Base-by-base conservation (phyloP, 2,888 invertebrate genomes). In the Aradus depressus region DNA sequence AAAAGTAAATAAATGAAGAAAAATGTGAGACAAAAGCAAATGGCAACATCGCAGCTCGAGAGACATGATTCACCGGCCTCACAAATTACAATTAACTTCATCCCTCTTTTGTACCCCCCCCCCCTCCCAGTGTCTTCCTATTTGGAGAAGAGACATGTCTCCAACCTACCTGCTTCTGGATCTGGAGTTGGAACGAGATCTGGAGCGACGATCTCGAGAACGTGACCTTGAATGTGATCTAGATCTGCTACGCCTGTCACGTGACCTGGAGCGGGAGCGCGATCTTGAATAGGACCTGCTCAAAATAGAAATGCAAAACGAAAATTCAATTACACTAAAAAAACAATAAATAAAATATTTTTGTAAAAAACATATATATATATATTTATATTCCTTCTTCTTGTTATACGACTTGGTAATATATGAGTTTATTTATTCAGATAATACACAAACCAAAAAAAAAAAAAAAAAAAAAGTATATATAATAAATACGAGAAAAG, bases 141-240 rank as follows among this genome's bases (percentile, higher is more conserved):
- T n/a, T n/a, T n/a, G n/a, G n/a, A n/a, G n/a, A n/a, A n/a, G n/a
- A n/a, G n/a, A n/a, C n/a, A n/a, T n/a, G n/a, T n/a, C n/a, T n/a
- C n/a, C n/a, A 35, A 23, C 28, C n/a, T 44, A 51, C 55, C 55
- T 56, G 44, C 52, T 51, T 39, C 53, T 53, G 28, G 55, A 56
- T 31, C 56, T 51, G 10, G 54, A 51, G 28, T 44, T 38, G 1
- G 53, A 53, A 5, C 53, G 35, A 25, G 53, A 41, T 3, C 51
- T 32, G 12, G 49, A 42, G 4, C 52, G 37, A 54, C 58, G 52
- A 47, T 58, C 58, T 48, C 68, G 64, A 28, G 68, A 67, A 44
- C 65, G 63, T 39, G 66, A 66, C 51, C 66, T 64, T 52, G 66
- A 66, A 53, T 65, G 66, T 54, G 66, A 66, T 21, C 65, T 59